Conservation (phyloP, 2,113 vertebrate species). For the Phalacrocorax brasilianus region DNA sequence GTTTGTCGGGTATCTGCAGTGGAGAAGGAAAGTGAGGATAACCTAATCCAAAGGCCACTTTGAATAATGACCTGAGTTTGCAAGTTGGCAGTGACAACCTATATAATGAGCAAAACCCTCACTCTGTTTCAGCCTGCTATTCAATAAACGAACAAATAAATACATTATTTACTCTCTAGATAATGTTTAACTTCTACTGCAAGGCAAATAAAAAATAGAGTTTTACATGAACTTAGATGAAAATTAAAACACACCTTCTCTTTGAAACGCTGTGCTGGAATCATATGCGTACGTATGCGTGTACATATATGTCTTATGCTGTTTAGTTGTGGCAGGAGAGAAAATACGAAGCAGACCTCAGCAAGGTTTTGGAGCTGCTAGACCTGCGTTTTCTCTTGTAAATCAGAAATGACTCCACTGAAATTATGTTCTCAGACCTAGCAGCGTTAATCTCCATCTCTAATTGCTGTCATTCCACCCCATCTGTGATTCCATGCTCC, state of each 20-base stretch:
- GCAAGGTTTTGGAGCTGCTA: neutral
- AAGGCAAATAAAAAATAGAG: neutral
- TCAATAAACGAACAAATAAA: neutral
- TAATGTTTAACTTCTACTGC: neutral
- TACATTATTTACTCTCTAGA: neutral
- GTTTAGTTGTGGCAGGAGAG: neutral
- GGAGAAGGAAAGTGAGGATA: neutral
- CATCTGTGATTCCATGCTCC: neutral
- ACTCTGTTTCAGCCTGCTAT: neutral
- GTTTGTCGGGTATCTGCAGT: neutral
- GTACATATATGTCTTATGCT: neutral
- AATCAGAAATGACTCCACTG: neutral
- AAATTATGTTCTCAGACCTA: neutral
- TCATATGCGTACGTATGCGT: accelerated
- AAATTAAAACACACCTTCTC: neutral
- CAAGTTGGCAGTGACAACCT: neutral
- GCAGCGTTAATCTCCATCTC: neutral
- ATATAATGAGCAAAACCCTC: accelerated
- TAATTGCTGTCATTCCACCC: neutral
- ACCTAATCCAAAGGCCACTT: neutral
- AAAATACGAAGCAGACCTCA: neutral
- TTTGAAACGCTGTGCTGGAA: neutral
- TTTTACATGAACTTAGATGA: neutral
- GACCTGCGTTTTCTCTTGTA: neutral
- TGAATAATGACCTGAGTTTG: neutral